Percentiles rank a stretch among this genome's conserved stretches.
Evolutionary conservation across 2,113 vertebrate species (phyloP).

Genomic region (Pleuronectes platessa): DNA sequence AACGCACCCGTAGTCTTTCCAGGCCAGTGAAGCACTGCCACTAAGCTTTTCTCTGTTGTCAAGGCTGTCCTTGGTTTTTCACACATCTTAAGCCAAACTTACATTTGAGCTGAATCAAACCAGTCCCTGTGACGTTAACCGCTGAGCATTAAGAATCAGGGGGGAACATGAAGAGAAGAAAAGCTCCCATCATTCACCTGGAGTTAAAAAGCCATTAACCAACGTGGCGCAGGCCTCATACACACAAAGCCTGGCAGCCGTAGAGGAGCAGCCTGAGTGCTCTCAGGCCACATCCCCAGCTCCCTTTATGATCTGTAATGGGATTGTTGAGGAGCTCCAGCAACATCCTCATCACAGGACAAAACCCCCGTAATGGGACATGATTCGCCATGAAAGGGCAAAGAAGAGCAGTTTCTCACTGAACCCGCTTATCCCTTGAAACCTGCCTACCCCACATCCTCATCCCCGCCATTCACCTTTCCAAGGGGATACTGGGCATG

Average conservation of each 20-base stretch:
- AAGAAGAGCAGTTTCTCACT: constrained; percentile 60
- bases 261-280: constrained; percentile 57
- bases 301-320: constrained; percentile 77
- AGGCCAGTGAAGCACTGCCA: constrained; percentile 36
- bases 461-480: constrained; percentile 25
- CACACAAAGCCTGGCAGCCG: constrained; percentile 48
- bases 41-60: constrained; percentile 33
- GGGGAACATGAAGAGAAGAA: constrained; percentile 11
- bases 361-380: constrained; percentile 74
- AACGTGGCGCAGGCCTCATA: constrained; percentile 31
- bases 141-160: constrained; percentile 27
- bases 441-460: constrained; percentile 21
- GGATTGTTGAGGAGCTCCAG: constrained; percentile 72
- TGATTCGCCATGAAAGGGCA: constrained; percentile 68
- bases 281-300: constrained; percentile 69
- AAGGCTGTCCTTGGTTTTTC: constrained; percentile 33
- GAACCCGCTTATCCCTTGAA: constrained; percentile 63
- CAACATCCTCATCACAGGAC: constrained; percentile 73
- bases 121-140: constrained; percentile 22
- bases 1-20: constrained; percentile 38
- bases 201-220: constrained; percentile 64
- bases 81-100: constrained; percentile 43
- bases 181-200: constrained; percentile 55
- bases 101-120: constrained; percentile 42
- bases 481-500: constrained; percentile 15